Evolutionary conservation across 2,888 invertebrate genomes (phyloP), one percentile per base, ranked within the genome.

Genomic region (Drosophila eohydei): DNA sequence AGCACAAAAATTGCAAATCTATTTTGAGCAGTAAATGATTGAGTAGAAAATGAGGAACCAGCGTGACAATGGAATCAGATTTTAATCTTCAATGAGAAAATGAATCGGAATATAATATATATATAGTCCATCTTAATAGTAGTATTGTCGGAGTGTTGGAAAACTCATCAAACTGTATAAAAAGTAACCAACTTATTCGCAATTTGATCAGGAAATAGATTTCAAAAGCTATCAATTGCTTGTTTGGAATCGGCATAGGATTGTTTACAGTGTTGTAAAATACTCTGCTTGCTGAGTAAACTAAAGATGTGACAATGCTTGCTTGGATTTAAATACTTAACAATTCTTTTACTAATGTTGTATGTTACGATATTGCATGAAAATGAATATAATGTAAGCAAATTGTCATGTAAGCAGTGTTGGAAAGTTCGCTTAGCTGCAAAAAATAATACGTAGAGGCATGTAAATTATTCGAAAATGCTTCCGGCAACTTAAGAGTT

Each of bases 21-120:
- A 62, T 79, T 62, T 74, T 52, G 40, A 21, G 51, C 30, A 30
- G 3, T 11, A 50, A 32, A 12, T 7, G 26, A 34, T 70, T 34
- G 26, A 21, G 28, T 41, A 9, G 7, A 3, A 30, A 12, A 8
- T 7, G 3, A 40, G 30, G 11, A 38, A n/a, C 28, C 16, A 36
- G 44, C 36, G 8, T 38, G 21, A 38, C 30, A 12, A 54, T 11
- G 7, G 26, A 43, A 46, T 55, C 44, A 21, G 70, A 69, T 50
- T 62, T 28, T 32, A 26, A n/a, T 38, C 21, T n/a, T 6, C n/a
- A 21, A 43, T n/a, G 30, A 21, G 21, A 0, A 12, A 1, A 21
- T 21, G 21, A 21, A 21, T 1, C 21, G 21, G 32, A n/a, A 6
- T 21, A 11, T 50, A 16, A 7, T 30, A n/a, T 2, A 30, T 30